Base-by-base conservation (phyloP, 2,113 vertebrate genomes). In the Elachura formosa region DNA sequence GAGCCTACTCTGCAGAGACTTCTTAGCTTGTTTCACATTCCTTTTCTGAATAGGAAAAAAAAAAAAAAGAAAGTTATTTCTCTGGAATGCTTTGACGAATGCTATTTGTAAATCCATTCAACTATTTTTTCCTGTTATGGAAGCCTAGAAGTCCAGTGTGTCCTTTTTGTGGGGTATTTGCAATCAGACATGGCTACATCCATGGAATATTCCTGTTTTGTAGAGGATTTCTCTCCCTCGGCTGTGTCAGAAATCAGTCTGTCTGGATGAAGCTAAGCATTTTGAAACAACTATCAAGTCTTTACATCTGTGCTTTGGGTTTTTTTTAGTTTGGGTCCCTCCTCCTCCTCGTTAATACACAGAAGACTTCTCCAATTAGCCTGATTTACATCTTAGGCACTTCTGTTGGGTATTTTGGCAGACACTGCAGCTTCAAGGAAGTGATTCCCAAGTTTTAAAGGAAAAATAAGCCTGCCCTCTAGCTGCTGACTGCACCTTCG, bases 381-480 rank as follows among this genome's bases (percentile, higher is more conserved):
- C 29, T 49, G 29, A 34, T 21, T 87, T 82, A 55, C 0, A 2
- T 62, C 21, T 85, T 17, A 72, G 61, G 38, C 38, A n/a, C 34
- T 80, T 66, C 38, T n/a, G 49, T 9, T 31, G 51, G 52, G 52
- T 38, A 6, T 29, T 56, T 36, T 49, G 34, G 29, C 79, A 90
- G 26, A 25, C 29, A 11, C 21, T 48, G 58, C 26, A 69, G 55
- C 71, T 2, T 0, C 1, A 1, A 48, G 31, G 59, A 76, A 61
- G n/a, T 3, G 31, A 72, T 85, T 58, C 11, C 10, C 14, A 17
- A 76, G 33, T 25, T 90, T 73, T 67, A 88, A 87, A 94, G 68
- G 69, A 89, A 92, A 92, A 93, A 76, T 52, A 72, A 90, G 75
- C 82, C 96, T 96, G 96, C 94, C 95, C 92, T 95, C 96, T 96